Conservation (phyloP, 2,797 vertebrate species). For the Crotalus adamanteus region DNA sequence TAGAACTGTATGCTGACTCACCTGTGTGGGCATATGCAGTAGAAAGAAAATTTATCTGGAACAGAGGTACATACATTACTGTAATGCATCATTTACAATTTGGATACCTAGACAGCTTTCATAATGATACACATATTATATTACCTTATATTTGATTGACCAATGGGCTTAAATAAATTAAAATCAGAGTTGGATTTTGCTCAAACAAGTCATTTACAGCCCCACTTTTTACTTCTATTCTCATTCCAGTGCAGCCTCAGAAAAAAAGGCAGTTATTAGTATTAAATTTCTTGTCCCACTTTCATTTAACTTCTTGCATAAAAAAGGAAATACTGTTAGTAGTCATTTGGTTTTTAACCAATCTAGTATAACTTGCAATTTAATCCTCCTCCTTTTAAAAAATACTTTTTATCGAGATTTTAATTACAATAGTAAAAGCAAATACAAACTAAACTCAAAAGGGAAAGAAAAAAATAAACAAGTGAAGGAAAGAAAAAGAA, state of each 20-base stretch:
- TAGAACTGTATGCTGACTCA: neutral
- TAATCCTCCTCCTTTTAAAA: neutral
- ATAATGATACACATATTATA: neutral
- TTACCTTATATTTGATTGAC: neutral
- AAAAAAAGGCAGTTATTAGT: neutral
- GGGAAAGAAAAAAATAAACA: neutral
- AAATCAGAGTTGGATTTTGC: neutral
- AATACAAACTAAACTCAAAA: neutral
- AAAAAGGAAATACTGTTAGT: neutral
- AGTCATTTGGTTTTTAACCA: neutral
- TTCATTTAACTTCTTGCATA: neutral
- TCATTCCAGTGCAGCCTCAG: neutral
- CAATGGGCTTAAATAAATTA: neutral
- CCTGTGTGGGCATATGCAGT: neutral
- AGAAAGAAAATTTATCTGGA: neutral
- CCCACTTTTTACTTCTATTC: neutral
- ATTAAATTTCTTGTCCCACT: neutral
- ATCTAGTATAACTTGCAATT: neutral
- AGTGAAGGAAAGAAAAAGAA: neutral
- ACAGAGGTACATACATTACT: neutral
- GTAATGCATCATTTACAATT: neutral
- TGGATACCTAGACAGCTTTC: neutral
- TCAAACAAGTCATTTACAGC: slow-evolving; percentile 3
- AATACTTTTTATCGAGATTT: neutral
- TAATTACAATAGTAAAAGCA: neutral